Evolutionary conservation across 2,888 invertebrate genomes (phyloP), one percentile per base, ranked within the genome.

Genomic region (Drosophila sordidapex): DNA sequence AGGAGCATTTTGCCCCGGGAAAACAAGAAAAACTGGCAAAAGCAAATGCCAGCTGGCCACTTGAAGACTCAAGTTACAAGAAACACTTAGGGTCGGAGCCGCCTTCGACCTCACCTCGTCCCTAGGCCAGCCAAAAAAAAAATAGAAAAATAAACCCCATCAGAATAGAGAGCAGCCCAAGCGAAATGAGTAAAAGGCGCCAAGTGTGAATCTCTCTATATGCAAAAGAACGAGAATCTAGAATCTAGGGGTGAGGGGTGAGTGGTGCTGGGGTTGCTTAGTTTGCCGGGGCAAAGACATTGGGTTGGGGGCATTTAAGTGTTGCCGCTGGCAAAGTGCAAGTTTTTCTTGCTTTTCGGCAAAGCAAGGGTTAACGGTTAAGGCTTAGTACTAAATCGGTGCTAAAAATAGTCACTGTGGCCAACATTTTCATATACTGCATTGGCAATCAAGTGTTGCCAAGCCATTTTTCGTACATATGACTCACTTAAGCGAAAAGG

Each of bases 31-130:
- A 77, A 65, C 79, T 74, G 87, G 76, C 76, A 87, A 84, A 83
- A 76, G 82, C 77, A 79, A 87, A 85, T 81, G 88, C 86, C 88
- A 86, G 86, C 81, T 83, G 80, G 83, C 79, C 89, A 89, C 90
- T 89, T 89, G 83, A 89, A 80, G 78, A 79, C 89, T 90, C 89
- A 89, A 89, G 90, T 89, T 90, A 83, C 90, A 90, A 83, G 90
- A 90, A 89, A 89, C 89, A 90, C 90, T 90, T 90, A 81, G 85
- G 68, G 82, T 81, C 77, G 46, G 69, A 69, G 73, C 68, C 57
- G 60, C 74, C 72, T 57, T 33, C 56, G 63, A 66, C 66, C 76
- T 68, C 62, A 67, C 62, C 68, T 70, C 54, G 46, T 56, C 46
- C 54, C 29, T 11, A n/a, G 10, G 33, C 64, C 27, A 15, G 15